Evolutionary conservation across 2,888 invertebrate species (phyloP).

Genomic region (Nymphalis c-album): DNA sequence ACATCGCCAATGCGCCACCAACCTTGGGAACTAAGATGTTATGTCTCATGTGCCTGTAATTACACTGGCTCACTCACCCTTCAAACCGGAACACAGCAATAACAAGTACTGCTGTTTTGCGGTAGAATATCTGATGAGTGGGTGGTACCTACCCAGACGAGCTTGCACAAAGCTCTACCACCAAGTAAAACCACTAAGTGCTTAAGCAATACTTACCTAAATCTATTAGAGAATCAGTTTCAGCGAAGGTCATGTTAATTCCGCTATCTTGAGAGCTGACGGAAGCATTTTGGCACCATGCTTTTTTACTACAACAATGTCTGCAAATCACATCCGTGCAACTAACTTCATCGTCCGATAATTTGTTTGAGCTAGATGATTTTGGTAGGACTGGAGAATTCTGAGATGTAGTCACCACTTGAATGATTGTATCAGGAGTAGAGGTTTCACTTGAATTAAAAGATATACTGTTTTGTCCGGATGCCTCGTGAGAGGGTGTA

Average conservation of each 20-base stretch:
- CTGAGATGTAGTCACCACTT: conserved; percentile 67
- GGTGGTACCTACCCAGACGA: too few species aligned
- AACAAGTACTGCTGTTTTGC: too few species aligned
- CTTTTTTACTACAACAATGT: conserved; percentile 78
- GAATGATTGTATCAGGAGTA: conserved; percentile 77
- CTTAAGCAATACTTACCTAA: conserved; percentile 58
- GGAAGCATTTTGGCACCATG: conserved; percentile 85
- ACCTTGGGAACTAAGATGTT: too few species aligned
- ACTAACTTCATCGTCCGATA: conserved; percentile 81
- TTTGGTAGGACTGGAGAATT: conserved; percentile 74
- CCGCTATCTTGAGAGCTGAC: conserved; percentile 90
- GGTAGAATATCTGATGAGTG: too few species aligned
- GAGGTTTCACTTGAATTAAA: conserved; percentile 80
- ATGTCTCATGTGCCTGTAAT: too few species aligned
- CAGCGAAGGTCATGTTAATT: conserved; percentile 87
- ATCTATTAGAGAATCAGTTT: conserved; percentile 82
- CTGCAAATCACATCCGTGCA: conserved; percentile 72
- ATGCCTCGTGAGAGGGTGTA: conserved; percentile 70
- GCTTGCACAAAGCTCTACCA: too few species aligned
- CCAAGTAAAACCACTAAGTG: too few species aligned
- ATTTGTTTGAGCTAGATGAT: conserved; percentile 79
- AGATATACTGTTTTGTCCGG: conserved; percentile 73
- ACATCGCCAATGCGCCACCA: too few species aligned
- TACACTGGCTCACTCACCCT: too few species aligned
- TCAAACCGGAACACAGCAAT: too few species aligned